phyloP scores from a whole-genome alignment of 2,113 vertebrate genomes.

The Chiloscyllium plagiosum region DNA sequence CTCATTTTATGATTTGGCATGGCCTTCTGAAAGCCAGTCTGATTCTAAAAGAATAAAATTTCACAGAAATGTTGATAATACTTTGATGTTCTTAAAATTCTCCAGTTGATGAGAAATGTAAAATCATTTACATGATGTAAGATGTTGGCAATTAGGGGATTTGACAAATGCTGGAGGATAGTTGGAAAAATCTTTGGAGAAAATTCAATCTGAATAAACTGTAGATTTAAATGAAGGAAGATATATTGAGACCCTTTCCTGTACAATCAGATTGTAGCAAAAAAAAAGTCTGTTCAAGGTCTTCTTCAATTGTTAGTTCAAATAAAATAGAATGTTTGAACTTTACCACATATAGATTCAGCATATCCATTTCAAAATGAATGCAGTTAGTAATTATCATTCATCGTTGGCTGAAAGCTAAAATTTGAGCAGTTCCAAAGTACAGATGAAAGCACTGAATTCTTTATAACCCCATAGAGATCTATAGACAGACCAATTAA shows the following conservation, averaged over 20 bases:
- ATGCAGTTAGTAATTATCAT: conserved; percentile 16
- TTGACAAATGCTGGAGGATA: background rate
- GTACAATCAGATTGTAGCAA: background rate
- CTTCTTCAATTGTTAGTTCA: background rate
- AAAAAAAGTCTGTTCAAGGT: background rate
- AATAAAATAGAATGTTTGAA: background rate
- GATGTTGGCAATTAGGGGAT: background rate
- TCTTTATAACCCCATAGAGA: background rate
- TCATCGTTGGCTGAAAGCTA: background rate
- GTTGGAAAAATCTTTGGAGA: background rate
- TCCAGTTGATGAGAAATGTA: background rate
- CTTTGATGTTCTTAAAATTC: background rate
- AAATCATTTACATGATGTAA: background rate
- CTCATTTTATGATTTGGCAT: background rate
- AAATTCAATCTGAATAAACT: background rate
- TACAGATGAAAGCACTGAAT: background rate
- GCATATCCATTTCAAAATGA: background rate
- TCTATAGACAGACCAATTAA: background rate
- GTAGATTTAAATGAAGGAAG: background rate
- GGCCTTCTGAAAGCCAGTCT: background rate
- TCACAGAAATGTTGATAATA: background rate
- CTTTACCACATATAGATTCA: background rate
- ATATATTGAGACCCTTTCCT: background rate
- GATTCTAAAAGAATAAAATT: background rate
- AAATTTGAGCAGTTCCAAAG: background rate